Conservation (phyloP, 2,888 invertebrate genomes). For the Pandemis heparana region DNA sequence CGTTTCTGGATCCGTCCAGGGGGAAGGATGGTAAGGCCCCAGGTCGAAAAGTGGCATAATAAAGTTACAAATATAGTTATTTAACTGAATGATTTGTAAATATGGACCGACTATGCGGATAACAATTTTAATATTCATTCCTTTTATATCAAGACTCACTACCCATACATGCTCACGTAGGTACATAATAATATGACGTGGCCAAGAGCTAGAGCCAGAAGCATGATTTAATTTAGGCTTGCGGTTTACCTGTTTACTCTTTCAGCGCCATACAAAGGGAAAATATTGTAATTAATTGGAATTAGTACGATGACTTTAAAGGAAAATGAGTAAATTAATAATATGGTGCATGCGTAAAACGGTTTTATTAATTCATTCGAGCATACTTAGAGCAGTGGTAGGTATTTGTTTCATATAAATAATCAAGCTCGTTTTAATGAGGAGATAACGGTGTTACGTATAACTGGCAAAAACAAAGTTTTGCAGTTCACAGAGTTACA, state of each 20-base stretch:
- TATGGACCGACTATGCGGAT: background rate
- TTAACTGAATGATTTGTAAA: background rate
- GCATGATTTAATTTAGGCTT: slow-evolving; percentile 2
- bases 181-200: slow-evolving; percentile 11
- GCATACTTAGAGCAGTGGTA: background rate
- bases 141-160: background rate
- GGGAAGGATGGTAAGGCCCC: too few relatives aligned
- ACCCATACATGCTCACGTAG: background rate
- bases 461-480: background rate
- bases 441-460: background rate
- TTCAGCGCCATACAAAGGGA: slow-evolving; percentile 2
- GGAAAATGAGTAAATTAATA: slow-evolving; percentile 19
- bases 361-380: slow-evolving; percentile 1
- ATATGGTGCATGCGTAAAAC: background rate
- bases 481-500: background rate
- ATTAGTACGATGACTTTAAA: slow-evolving; percentile 19
- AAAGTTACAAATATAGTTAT: background rate
- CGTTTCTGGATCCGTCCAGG: too few relatives aligned
- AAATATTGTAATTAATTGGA: slow-evolving; percentile 24
- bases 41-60: background rate
- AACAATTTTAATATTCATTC: background rate
- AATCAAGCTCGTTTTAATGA: background rate
- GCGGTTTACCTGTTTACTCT: slow-evolving; percentile 41
- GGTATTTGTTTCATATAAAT: background rate
- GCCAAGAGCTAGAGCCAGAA: background rate